These are phyloP conservation scores for Cephalophus harveyi DNA, from an alignment of 2,113 vertebrate species.

Conservation along the genomic window DNA sequence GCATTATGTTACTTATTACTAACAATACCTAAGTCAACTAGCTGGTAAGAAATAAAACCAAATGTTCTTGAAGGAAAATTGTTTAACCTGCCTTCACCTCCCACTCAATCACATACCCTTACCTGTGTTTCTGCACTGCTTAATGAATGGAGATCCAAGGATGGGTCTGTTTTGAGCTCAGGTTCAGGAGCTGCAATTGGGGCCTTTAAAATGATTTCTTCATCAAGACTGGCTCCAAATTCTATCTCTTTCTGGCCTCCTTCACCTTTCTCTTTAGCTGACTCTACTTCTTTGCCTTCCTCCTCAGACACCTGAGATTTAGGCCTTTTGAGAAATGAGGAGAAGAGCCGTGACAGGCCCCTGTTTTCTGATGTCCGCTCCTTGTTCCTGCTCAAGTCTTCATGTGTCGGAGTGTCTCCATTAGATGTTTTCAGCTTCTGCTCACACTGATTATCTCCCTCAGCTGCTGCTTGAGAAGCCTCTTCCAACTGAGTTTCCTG, in stretches of 20 bases:
- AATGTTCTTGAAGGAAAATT: not conserved
- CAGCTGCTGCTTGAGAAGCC: conserved; percentile 6
- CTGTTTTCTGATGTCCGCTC: conserved; percentile 84
- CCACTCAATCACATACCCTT: not conserved
- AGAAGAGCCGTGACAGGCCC: conserved; percentile 93
- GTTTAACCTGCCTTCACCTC: not conserved
- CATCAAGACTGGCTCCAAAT: conserved; percentile 78
- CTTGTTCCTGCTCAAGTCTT: conserved; percentile 85
- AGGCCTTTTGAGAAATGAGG: conserved; percentile 92
- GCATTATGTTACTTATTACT: not conserved
- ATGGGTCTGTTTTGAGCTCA: conserved; percentile 92
- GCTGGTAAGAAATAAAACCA: conserved; percentile 16
- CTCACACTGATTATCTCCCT: conserved; percentile 59
- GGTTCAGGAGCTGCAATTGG: conserved; percentile 97
- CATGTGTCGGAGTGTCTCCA: conserved; percentile 78
- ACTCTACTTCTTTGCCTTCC: conserved; percentile 81
- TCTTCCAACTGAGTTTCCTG: conserved; percentile 73
- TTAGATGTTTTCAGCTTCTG: conserved; percentile 78
- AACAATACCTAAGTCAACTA: not conserved
- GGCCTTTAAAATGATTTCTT: conserved; percentile 88
- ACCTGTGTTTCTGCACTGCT: conserved; percentile 97
- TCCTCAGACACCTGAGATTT: conserved; percentile 91
- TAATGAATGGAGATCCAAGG: conserved; percentile 92
- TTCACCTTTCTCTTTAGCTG: conserved; percentile 70
- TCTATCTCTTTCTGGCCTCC: conserved; percentile 73